Evolutionary conservation across 2,797 vertebrate genomes (phyloP).

Genomic region (Allobates femoralis): DNA sequence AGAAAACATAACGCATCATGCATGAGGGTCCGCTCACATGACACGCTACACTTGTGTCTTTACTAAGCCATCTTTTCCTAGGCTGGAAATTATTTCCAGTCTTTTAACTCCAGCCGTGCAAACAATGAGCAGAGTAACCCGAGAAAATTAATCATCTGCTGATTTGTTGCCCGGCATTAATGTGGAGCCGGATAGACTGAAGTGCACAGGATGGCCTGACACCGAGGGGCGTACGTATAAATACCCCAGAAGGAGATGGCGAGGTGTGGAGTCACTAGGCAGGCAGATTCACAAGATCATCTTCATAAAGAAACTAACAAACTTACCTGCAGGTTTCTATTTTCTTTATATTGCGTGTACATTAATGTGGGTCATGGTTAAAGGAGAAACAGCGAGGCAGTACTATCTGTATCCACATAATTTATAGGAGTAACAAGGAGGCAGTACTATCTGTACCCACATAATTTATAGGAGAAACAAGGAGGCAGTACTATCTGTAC

Average conservation of each 20-base stretch:
- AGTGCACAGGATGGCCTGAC: not conserved
- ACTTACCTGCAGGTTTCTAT: not conserved
- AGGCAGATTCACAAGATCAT: not conserved
- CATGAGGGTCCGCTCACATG: not conserved
- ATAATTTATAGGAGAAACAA: not conserved
- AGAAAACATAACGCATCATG: slow-evolving; percentile 11
- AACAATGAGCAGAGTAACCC: slow-evolving; percentile 19
- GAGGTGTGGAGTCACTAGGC: not conserved
- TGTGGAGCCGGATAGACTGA: not conserved
- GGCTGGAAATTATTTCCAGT: slow-evolving; percentile 19
- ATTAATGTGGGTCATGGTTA: too few species aligned
- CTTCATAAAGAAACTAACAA: not conserved
- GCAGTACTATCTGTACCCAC: not conserved
- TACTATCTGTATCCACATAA: not conserved
- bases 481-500: not conserved
- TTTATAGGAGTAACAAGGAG: not conserved
- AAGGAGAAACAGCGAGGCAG: not conserved
- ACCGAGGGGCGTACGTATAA: not conserved
- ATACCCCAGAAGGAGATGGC: not conserved
- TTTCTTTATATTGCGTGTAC: too few species aligned
- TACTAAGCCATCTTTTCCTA: slow-evolving; percentile 10
- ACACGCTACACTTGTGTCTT: slow-evolving; percentile 10
- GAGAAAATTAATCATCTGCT: slow-evolving; percentile 15
- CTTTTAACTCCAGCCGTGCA: slow-evolving; percentile 25
- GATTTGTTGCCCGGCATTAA: slow-evolving; percentile 13